Conservation (phyloP, 2,888 invertebrate species). For the Ceriagrion tenellum region DNA sequence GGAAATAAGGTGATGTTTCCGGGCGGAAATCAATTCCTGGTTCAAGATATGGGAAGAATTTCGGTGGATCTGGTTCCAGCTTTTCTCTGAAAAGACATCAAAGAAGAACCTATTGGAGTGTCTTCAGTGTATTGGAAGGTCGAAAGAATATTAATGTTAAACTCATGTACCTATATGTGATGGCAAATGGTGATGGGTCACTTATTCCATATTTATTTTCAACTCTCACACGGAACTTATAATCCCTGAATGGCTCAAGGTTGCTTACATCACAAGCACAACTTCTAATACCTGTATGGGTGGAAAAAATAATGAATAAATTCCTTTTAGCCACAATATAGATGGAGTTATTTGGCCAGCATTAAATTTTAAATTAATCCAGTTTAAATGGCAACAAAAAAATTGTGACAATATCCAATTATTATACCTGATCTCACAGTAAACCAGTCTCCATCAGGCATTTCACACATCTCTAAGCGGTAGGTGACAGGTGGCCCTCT, state of each 20-base stretch:
- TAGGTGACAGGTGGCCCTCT: constrained; percentile 88
- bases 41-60: constrained; percentile 88
- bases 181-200: constrained; percentile 95
- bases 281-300: constrained; percentile 83
- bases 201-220: constrained; percentile 98
- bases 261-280: constrained; percentile 94
- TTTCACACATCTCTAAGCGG: constrained; percentile 95
- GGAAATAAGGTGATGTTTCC: constrained; percentile 92
- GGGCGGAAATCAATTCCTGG: constrained; percentile 91
- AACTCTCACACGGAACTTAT: constrained; percentile 96
- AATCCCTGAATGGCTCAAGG: constrained; percentile 95
- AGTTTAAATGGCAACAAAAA: constrained; percentile 8
- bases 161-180: constrained; percentile 83
- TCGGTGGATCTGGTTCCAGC: constrained; percentile 88
- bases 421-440: constrained; percentile 86
- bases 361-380: constrained; percentile 52
- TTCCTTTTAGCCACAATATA: background rate
- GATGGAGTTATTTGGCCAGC: background rate
- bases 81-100: constrained; percentile 80
- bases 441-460: constrained; percentile 96
- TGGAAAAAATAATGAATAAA: background rate
- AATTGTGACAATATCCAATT: background rate
- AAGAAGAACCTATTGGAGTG: background rate
- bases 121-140: background rate
- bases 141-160: background rate